These are phyloP conservation scores for Pollicipes pollicipes DNA, from an alignment of 1,140 invertebrate species.

Conservation along the genomic window DNA sequence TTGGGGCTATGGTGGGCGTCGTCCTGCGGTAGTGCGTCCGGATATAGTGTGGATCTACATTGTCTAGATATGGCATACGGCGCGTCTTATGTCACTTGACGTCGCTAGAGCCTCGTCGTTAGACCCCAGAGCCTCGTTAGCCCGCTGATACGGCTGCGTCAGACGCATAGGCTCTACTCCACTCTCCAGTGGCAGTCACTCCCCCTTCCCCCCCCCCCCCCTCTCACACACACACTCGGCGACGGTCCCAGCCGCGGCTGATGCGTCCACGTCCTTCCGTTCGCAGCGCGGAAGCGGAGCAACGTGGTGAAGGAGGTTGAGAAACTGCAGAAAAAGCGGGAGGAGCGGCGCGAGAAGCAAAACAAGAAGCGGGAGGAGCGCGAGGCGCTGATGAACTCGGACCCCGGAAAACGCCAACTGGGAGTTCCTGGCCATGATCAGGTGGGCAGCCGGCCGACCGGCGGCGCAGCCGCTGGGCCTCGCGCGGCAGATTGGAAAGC, in stretches of 20 bases:
- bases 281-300: slow-evolving; percentile 36
- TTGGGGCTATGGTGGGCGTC: no score
- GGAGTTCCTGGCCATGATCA: slow-evolving; percentile 94
- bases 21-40: no score
- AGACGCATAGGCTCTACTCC: no score
- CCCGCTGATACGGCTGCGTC: no score
- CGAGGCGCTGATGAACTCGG: slow-evolving; percentile 66
- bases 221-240: not conserved
- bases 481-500: no score
- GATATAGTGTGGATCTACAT: no score
- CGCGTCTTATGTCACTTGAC: no score
- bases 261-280: not conserved
- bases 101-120: no score
- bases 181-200: not conserved
- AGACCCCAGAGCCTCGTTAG: no score
- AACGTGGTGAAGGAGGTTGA: slow-evolving; percentile 94
- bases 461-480: no score
- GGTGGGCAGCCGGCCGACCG: no score
- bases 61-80: no score
- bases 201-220: not conserved
- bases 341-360: slow-evolving; percentile 77
- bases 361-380: slow-evolving; percentile 83
- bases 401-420: slow-evolving; percentile 93
- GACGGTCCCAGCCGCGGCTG: not conserved
- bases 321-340: slow-evolving; percentile 82